Base-by-base conservation (phyloP, 1,140 invertebrate genomes). In the Drosophila parabipectinata region DNA sequence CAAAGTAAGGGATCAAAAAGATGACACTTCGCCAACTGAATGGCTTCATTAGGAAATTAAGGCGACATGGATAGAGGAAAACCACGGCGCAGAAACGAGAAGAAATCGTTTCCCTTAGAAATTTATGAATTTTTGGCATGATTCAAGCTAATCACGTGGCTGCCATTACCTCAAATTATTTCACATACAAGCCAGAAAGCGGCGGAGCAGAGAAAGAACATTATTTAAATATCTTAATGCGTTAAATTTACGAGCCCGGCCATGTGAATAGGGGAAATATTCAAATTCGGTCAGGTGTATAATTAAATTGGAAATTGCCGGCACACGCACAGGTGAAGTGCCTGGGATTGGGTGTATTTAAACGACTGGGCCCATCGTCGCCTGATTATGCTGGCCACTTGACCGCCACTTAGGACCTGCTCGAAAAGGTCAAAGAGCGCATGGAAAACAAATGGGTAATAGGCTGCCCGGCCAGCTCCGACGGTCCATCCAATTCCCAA, bases 171-270 rank as follows among this genome's bases (percentile, higher is more conserved):
- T 21, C 50, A 68, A 76, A 68, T 76, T 55, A 76, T 67, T 75
- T 59, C 24, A 63, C 72, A 77, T 76, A 66, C 53, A 66, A 68
- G 47, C 37, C 67, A 48, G 44, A 59, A 50, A 52, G 47, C 47
- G 67, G 14, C 30, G 14, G 15, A 15, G 59, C 39, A 56, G 28
- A 66, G 37, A 57, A 60, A 9, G 48, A 77, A 61, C 73, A 74
- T 81, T 85, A 85, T 85, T 85, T 85, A 87, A 85, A 85, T 85
- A 78, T 81, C 82, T 81, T 85, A 85, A 87, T 85, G 82, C 82
- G 68, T 87, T 78, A 78, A 87, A 85, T 87, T 85, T 85, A 85
- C 82, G 81, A 78, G 60, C 32, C 34, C 28, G 69, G 82, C 68
- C 74, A 76, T 85, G 71, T 74, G 55, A 52, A 77, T 54, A 45